Evolutionary conservation across 2,113 vertebrate genomes (phyloP).

Genomic region (Toxotes jaculatrix): DNA sequence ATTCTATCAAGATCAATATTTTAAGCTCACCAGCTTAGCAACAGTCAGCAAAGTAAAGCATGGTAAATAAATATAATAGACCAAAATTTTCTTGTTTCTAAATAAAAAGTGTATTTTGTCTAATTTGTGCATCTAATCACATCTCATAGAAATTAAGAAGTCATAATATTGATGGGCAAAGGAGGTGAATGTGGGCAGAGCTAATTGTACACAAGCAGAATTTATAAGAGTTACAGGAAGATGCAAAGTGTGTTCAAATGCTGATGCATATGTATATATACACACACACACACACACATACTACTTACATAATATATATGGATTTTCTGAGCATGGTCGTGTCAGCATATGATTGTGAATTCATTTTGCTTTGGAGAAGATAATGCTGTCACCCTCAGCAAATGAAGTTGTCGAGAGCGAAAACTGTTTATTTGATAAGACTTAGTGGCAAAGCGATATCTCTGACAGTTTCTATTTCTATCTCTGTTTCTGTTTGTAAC

Average conservation of each 20-base stretch:
- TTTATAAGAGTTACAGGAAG: constrained; percentile 34
- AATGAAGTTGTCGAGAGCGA: constrained; percentile 55
- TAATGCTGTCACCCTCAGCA: constrained; percentile 51
- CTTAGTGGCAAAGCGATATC: constrained; percentile 32
- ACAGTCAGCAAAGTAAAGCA: neutral
- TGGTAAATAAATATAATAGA: constrained; percentile 12
- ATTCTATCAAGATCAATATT: neutral
- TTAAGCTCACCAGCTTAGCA: neutral
- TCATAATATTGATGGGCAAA: constrained; percentile 39
- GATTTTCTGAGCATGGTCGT: constrained; percentile 29
- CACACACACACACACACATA: neutral
- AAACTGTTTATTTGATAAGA: constrained; percentile 42
- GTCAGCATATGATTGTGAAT: constrained; percentile 43
- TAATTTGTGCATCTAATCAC: constrained; percentile 62
- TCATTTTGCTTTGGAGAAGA: constrained; percentile 41
- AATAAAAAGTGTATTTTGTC: constrained; percentile 59
- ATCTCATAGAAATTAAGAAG: constrained; percentile 47
- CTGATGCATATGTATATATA: neutral
- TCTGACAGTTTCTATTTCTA: constrained; percentile 31
- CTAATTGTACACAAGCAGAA: constrained; percentile 42
- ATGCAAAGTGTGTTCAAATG: too few relatives aligned
- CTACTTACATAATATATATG: neutral
- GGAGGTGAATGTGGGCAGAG: constrained; percentile 36
- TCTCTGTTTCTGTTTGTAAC: too few relatives aligned
- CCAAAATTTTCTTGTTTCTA: constrained; percentile 28